These are phyloP conservation scores for Macrobrachium nipponense DNA, from an alignment of 1,140 invertebrate genomes.

Conservation along the genomic window DNA sequence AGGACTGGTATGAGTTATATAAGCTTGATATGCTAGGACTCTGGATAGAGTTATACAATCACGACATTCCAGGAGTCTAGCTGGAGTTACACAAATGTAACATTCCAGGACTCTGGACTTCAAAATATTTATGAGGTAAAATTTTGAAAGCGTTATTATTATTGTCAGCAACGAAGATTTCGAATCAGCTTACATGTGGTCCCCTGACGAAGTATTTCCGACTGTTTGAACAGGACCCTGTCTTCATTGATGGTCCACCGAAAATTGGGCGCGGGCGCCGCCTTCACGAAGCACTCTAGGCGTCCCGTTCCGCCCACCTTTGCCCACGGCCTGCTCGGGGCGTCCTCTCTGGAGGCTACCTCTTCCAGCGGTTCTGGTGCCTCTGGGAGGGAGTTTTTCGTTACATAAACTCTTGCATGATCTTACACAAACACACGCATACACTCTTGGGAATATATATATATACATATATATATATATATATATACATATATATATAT, in stretches of 20 bases:
- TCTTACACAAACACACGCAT: neutral
- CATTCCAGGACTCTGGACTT: too few relatives aligned
- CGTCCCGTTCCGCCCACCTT: neutral
- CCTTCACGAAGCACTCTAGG: slow-evolving; percentile 19
- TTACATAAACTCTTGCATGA: neutral
- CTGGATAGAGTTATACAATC: too few relatives aligned
- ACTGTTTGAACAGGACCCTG: slow-evolving; percentile 1
- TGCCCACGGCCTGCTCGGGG: slow-evolving; percentile 6
- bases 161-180: too few relatives aligned
- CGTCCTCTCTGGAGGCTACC: neutral
- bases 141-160: too few relatives aligned
- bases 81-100: too few relatives aligned
- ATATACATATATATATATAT: too few relatives aligned
- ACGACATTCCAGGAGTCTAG: too few relatives aligned
- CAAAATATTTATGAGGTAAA: too few relatives aligned
- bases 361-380: neutral
- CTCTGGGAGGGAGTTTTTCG: neutral
- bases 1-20: too few relatives aligned
- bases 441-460: neutral
- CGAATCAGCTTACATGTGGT: neutral
- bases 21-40: too few relatives aligned
- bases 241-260: slow-evolving; percentile 21
- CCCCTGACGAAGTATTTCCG: slow-evolving; percentile 29
- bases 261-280: slow-evolving; percentile 25
- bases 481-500: too few relatives aligned